Evolutionary conservation across 2,113 vertebrate genomes (phyloP).

Genomic region (Trachemys scripta): DNA sequence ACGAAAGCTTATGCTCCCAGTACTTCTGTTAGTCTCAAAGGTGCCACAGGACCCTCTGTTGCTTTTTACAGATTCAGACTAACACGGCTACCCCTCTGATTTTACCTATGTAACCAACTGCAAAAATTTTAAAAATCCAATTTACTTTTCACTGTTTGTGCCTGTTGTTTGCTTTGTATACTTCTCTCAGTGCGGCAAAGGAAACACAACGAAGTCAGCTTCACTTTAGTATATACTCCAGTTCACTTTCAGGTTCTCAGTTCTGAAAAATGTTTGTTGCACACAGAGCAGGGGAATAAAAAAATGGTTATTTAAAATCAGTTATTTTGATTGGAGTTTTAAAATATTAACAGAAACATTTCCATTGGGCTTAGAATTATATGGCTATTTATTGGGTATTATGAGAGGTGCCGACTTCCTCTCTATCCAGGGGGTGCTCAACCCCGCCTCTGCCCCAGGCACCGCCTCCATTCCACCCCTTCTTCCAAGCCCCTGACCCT

Average conservation of each 20-base stretch:
- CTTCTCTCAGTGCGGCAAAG: background rate
- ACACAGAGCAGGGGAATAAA: background rate
- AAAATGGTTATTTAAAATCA: background rate
- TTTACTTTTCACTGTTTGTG: background rate
- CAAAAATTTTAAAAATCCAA: constrained; percentile 4
- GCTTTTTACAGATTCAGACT: too few species aligned
- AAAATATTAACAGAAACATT: background rate
- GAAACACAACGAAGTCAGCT: background rate
- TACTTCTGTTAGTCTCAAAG: too few species aligned
- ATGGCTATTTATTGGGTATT: background rate
- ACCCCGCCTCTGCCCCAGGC: too few species aligned
- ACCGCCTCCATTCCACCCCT: too few species aligned
- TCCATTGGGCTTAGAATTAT: background rate
- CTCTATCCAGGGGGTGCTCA: too few species aligned
- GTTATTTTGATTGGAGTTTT: background rate
- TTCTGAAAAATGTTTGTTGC: background rate
- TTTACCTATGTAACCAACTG: background rate
- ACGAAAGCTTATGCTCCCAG: too few species aligned
- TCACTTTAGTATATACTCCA: background rate
- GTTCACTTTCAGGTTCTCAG: background rate
- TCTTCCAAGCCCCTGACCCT: too few species aligned
- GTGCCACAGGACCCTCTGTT: too few species aligned
- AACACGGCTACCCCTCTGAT: too few species aligned
- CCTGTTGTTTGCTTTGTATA: background rate
- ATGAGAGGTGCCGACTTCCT: too few species aligned